Percentiles rank a stretch among this genome's conserved stretches.
phyloP scores from a whole-genome alignment of 2,888 invertebrate species.

The Leistus spinibarbis region DNA sequence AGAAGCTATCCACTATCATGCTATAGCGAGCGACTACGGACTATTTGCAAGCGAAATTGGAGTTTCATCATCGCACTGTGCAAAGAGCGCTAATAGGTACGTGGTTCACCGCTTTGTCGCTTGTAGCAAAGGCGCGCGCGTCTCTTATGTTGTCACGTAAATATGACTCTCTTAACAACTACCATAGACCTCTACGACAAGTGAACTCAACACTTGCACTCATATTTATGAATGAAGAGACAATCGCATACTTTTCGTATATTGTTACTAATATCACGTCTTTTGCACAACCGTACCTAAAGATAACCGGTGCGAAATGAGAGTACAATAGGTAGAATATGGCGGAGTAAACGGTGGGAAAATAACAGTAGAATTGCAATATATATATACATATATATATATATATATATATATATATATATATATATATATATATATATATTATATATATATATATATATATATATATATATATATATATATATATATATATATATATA shows the following conservation, averaged over 20 bases:
- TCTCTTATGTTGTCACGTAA: not conserved
- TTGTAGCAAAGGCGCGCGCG: not conserved
- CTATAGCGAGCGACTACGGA: not conserved
- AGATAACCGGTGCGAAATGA: too few relatives aligned
- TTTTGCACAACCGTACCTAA: too few relatives aligned
- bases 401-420: too few relatives aligned
- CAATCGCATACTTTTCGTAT: not conserved
- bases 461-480: too few relatives aligned
- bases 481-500: too few relatives aligned
- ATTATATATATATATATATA: too few relatives aligned
- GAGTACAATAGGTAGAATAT: too few relatives aligned
- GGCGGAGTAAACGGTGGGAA: too few relatives aligned
- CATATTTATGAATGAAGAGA: not conserved
- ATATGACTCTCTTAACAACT: not conserved
- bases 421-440: too few relatives aligned
- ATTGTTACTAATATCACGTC: too few relatives aligned
- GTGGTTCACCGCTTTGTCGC: not conserved
- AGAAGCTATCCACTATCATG: not conserved
- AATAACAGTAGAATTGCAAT: too few relatives aligned
- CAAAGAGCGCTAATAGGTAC: not conserved
- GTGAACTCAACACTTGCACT: not conserved
- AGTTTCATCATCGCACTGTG: not conserved
- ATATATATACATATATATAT: too few relatives aligned
- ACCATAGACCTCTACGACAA: not conserved
- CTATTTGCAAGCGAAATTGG: not conserved